A percentile compares a stretch with the other conserved stretches of the same genome.
phyloP scores from a whole-genome alignment of 2,888 invertebrate genomes.

The Acleris literana region DNA sequence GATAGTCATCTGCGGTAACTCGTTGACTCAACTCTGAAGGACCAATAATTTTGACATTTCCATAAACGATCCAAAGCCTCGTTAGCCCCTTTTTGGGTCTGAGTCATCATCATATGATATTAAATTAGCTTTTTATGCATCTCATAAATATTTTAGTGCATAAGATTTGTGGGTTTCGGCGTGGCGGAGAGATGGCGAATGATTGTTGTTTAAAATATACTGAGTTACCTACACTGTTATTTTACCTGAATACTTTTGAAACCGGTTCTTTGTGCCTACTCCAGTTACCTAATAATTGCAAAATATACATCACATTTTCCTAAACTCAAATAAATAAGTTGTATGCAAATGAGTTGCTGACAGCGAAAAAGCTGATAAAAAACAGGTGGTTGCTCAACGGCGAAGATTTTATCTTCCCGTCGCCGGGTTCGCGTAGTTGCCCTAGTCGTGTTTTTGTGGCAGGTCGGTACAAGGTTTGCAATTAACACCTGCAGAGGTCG shows the following conservation, averaged over 20 bases:
- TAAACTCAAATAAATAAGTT: not conserved
- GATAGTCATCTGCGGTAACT: not conserved
- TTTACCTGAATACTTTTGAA: not conserved
- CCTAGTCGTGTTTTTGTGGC: slow-evolving; percentile 24
- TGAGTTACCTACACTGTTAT: not conserved
- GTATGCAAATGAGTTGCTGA: slow-evolving; percentile 3
- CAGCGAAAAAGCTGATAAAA: not conserved
- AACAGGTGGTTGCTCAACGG: slow-evolving; percentile 21
- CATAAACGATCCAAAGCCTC: slow-evolving; percentile 54
- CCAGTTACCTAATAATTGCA: not conserved
- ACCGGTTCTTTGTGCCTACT: not conserved
- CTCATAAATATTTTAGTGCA: slow-evolving; percentile 43
- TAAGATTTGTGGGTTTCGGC: slow-evolving; percentile 7
- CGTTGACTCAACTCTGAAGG: not conserved
- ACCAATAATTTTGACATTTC: slow-evolving; percentile 59
- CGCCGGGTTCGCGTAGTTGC: slow-evolving; percentile 17
- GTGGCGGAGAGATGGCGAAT: not conserved
- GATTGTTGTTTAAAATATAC: not conserved
- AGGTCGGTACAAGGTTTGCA: slow-evolving; percentile 46
- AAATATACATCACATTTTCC: slow-evolving; percentile 11
- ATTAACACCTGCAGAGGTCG: slow-evolving; percentile 67
- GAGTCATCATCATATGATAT: slow-evolving; percentile 57
- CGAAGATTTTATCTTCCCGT: slow-evolving; percentile 28
- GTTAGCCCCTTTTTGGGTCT: slow-evolving; percentile 64
- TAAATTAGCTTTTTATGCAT: slow-evolving; percentile 51